Base-by-base conservation (phyloP, 2,797 vertebrate species). In the Acrossocheilus wenchowensis region DNA sequence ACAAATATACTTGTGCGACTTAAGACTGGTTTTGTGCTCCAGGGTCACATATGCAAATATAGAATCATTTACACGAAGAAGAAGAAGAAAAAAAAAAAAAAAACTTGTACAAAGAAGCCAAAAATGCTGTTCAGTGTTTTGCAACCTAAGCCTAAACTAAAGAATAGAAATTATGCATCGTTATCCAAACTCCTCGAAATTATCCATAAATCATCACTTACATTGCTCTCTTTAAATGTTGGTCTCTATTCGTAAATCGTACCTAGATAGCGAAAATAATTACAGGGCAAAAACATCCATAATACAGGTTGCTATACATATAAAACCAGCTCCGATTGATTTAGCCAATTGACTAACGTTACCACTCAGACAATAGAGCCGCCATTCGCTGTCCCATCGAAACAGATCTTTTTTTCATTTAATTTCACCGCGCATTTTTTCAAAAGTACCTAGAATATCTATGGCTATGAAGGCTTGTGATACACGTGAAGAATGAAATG, bases 321-420 rank as follows among this genome's bases (percentile, higher is more conserved):
- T 39, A 14, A 26, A 77, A 52, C 1, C 19, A 19, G 72, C 26
- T 45, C 23, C 2, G 7, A 36, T 36, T 62, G 12, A 36, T 48
- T 45, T 3, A 60, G 11, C 30, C 39, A 8, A 62, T 10, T 30
- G 54, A 30, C 1, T 52, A 60, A 23, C 2, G 54, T 57, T 23
- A 11, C 30, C 39, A 21, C 23, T 72, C 75, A 78, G 9, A 85
- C 83, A 85, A 85, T 43, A 57, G 83, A 85, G 36, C 48, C 75
- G 75, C 83, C 83, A 79, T 78, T 78, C 64, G 30, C 36, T 17
- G 3, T 17, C 19, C 1, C 48, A 45, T 30, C 36, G n/a, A 57
- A 83, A 52, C 11, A 54, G 2, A 52, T 6, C 21, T 19, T 30
- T 30, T 30, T 30, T 30, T 30, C 30, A 30, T 30, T 30, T 30